Evolutionary conservation across 1,140 invertebrate genomes (phyloP).

Genomic region (Zaprionus vittiger): DNA sequence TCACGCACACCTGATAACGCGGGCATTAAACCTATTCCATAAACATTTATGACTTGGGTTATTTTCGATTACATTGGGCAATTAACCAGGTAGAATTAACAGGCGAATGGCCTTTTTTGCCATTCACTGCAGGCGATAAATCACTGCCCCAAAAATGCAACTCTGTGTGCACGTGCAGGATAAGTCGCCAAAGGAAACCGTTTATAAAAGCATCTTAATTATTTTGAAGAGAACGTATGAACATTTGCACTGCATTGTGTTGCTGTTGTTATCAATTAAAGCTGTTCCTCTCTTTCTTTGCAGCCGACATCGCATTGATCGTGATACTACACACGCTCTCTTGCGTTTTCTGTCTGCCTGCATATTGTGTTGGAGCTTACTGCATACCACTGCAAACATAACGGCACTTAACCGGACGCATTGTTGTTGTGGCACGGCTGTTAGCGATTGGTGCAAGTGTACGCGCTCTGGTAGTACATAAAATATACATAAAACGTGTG

Average conservation of each 20-base stretch:
- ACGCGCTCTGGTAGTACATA: constrained; percentile 60
- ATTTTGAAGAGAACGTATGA: neutral
- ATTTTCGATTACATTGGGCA: neutral
- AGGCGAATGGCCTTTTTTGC: neutral
- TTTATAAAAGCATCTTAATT: neutral
- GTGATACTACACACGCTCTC: neutral
- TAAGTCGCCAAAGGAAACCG: neutral
- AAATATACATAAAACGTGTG: constrained; percentile 58
- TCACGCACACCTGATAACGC: neutral
- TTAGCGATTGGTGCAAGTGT: constrained; percentile 79
- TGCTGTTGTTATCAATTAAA: constrained; percentile 6
- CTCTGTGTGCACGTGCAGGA: neutral
- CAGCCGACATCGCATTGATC: constrained; percentile 9
- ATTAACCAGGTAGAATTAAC: neutral
- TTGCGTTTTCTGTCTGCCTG: constrained; percentile 2
- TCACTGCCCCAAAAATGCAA: neutral
- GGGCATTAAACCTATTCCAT: neutral
- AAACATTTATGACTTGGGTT: neutral
- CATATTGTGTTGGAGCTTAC: constrained; percentile 2
- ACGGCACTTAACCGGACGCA: constrained; percentile 57
- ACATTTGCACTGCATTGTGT: neutral
- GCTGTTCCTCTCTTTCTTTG: neutral
- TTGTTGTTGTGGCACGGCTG: constrained; percentile 34
- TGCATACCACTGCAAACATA: constrained; percentile 64
- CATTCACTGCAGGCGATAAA: constrained; percentile 7